Base-by-base conservation (phyloP, 2,888 invertebrate species). In the Drosophila parthenogenetica region DNA sequence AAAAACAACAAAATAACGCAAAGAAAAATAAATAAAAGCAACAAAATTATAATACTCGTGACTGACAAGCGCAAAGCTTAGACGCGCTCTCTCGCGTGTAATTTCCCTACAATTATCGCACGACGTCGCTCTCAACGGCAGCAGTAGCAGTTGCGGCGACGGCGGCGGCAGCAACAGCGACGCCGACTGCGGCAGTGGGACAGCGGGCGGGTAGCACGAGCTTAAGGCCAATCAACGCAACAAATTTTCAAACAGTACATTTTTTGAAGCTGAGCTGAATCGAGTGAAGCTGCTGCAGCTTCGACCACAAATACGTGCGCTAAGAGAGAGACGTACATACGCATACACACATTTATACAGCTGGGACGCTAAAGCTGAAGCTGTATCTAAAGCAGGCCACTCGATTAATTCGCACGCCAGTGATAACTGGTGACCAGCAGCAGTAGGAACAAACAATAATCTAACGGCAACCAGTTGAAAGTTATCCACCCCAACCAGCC, bases 141-240 rank as follows among this genome's bases (percentile, higher is more conserved):
- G 46, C 57, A 39, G 42, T 29, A 39, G 32, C 53, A 11, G 40
- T 40, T 19, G 35, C 51, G 5, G 29, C 11, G 16, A 3, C 40
- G 19, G 35, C 51, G 5, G 29, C 11, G 16, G 7, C 40, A 17
- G n/a, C 39, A 35, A 14, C 45, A 13, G 48, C 58, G 48, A 49
- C 68, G 40, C 58, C 50, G 61, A 67, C 74, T 29, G 46, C 55
- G 57, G 22, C 76, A 63, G 68, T 61, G 57, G 55, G 60, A 49
- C 73, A 63, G 64, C 72, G 61, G 69, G 69, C 65, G 54, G 70
- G 60, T 69, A 71, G 68, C 72, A 76, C 61, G 69, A 71, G 74
- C 83, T 84, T 87, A 79, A 81, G 87, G 81, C 83, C 82, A 81
- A 87, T 87, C 87, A 87, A 85, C 87, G 82, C 79, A 81, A 73